Evolutionary conservation across 2,888 invertebrate genomes (phyloP).

Genomic region (Ormyrus rosae): DNA sequence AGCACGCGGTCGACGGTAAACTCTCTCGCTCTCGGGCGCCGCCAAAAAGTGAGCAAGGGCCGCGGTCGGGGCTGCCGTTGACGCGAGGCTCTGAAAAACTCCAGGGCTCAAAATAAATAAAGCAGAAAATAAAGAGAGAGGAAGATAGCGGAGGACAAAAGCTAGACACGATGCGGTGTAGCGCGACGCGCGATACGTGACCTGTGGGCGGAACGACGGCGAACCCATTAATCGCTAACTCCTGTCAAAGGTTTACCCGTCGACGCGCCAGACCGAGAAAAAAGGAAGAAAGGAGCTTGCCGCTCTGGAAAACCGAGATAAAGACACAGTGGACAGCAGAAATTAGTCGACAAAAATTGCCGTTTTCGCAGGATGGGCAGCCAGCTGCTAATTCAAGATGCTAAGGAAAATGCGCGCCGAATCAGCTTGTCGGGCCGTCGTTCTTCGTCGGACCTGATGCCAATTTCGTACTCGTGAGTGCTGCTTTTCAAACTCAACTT

Average conservation of each 20-base stretch:
- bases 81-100: background rate
- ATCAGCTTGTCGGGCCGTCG: background rate
- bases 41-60: background rate
- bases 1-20: too few relatives aligned
- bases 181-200: slow-evolving; percentile 55
- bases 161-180: slow-evolving; percentile 53
- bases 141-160: background rate
- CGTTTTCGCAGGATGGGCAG: background rate
- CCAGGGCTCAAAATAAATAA: too few relatives aligned
- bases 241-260: slow-evolving; percentile 30
- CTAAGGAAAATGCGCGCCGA: background rate
- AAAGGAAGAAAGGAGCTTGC: background rate
- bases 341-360: background rate
- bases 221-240: slow-evolving; percentile 57
- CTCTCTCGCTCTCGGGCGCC: too few relatives aligned
- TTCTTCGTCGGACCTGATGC: slow-evolving; percentile 16
- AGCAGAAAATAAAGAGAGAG: background rate
- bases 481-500: too few relatives aligned
- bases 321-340: slow-evolving; percentile 9
- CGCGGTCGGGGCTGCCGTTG: background rate
- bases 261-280: background rate
- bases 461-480: slow-evolving; percentile 8
- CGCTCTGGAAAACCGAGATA: slow-evolving; percentile 10
- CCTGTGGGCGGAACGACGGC: slow-evolving; percentile 58
- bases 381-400: background rate